Percentiles rank a stretch among this genome's conserved stretches.
phyloP scores from a whole-genome alignment of 1,140 invertebrate species.

The Drosophila elegans region DNA sequence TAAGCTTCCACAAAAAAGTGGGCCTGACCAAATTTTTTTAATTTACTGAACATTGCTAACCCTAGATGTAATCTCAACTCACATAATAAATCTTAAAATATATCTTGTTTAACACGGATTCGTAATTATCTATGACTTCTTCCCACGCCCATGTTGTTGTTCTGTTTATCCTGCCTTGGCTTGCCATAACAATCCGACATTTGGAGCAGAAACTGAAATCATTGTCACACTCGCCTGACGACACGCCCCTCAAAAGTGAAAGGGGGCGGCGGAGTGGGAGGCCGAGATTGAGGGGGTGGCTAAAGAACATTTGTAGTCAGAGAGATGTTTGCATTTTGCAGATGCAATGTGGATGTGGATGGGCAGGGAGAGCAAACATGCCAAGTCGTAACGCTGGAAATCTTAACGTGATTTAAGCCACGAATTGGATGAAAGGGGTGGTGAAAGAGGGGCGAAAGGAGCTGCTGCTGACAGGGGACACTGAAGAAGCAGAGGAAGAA shows the following conservation, averaged over 20 bases:
- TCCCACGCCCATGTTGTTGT: neutral
- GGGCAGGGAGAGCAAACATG: slow-evolving; percentile 43
- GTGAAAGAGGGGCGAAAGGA: slow-evolving; percentile 2
- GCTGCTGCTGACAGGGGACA: slow-evolving; percentile 33
- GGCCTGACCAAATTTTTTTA: too few species aligned
- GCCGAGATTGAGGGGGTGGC: neutral
- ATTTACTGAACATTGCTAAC: too few species aligned
- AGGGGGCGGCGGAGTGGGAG: neutral
- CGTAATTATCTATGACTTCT: neutral
- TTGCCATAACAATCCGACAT: slow-evolving; percentile 5
- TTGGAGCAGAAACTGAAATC: slow-evolving; percentile 22
- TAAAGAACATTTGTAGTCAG: slow-evolving; percentile 26
- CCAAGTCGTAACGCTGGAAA: slow-evolving; percentile 61
- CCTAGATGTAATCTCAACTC: too few species aligned
- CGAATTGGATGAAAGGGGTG: slow-evolving; percentile 27
- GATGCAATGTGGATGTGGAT: slow-evolving; percentile 2
- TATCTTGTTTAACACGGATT: neutral
- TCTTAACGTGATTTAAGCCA: slow-evolving; percentile 75
- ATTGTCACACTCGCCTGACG: slow-evolving; percentile 25
- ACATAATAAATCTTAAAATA: neutral
- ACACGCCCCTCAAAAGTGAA: slow-evolving; percentile 21
- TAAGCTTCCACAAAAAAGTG: too few species aligned
- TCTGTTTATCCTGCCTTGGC: neutral
- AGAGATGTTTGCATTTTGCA: slow-evolving; percentile 45
- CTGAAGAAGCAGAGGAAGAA: neutral